These are phyloP conservation scores for Ianthella basta DNA, from an alignment of 37 sponge, comb jelly and placozoan species.

Conservation along the genomic window DNA sequence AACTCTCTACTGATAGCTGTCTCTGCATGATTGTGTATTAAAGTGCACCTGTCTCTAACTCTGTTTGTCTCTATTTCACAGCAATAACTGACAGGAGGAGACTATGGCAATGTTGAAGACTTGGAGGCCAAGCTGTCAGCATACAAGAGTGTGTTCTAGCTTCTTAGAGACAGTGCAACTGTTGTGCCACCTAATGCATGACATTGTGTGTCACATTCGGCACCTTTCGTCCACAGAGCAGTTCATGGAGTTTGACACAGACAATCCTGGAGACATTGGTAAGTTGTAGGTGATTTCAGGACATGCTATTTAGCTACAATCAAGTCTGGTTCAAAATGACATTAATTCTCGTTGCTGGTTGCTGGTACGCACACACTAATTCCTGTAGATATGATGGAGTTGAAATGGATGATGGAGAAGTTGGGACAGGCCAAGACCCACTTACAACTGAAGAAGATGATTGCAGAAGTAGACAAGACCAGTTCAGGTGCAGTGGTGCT, in stretches of 20 bases:
- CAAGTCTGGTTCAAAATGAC: too few species aligned
- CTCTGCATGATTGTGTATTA: too few species aligned
- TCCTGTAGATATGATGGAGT: conserved; percentile 86
- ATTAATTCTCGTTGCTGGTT: neutral
- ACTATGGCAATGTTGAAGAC: conserved; percentile 87
- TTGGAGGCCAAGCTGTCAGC: conserved; percentile 75
- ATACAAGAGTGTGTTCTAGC: conserved; percentile 83
- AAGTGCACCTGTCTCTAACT: neutral
- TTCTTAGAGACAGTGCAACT: neutral
- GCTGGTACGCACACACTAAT: neutral
- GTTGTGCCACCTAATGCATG: too few species aligned
- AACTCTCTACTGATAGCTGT: neutral
- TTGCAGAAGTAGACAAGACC: conserved; percentile 90
- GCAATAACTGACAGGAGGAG: conserved; percentile 63
- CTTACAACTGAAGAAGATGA: conserved; percentile 95
- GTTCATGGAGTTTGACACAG: conserved; percentile 94
- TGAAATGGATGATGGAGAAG: conserved; percentile 98
- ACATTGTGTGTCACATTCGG: neutral
- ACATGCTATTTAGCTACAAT: neutral
- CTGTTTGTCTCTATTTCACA: neutral
- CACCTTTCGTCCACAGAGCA: conserved; percentile 54
- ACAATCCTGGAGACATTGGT: conserved; percentile 96
- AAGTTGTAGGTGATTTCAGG: neutral
- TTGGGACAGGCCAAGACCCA: conserved; percentile 95
- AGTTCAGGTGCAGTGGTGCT: conserved; percentile 63